Percentiles rank a stretch among this genome's conserved stretches.
Conservation (phyloP, 2,888 invertebrate species). For the Nomada hirtipes region DNA sequence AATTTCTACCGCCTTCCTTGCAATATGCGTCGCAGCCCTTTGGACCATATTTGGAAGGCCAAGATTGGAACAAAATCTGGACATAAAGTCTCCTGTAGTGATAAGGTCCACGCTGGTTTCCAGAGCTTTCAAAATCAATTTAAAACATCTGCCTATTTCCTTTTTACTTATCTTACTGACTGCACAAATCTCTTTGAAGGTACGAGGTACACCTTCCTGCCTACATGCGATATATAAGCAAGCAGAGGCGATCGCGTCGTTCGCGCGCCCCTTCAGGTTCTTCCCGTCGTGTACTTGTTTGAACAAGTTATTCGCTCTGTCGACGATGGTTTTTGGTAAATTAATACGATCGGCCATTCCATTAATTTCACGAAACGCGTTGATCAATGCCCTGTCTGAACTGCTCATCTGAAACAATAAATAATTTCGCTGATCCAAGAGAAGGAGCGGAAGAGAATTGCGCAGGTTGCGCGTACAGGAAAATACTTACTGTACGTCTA, state of each 20-base stretch:
- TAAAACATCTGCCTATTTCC: slow-evolving; percentile 99
- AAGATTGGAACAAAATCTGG: slow-evolving; percentile 98
- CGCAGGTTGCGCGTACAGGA: not conserved
- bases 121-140: slow-evolving; percentile 96
- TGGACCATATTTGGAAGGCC: slow-evolving; percentile 95
- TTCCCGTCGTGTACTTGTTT: slow-evolving; percentile 99
- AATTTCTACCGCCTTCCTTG: slow-evolving; percentile 97
- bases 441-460: not conserved
- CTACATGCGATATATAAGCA: slow-evolving; percentile 99
- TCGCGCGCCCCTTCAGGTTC: slow-evolving; percentile 97
- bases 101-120: slow-evolving; percentile 99
- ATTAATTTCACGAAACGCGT: slow-evolving; percentile 98
- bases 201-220: slow-evolving; percentile 99
- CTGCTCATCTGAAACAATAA: slow-evolving; percentile 92
- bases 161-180: slow-evolving; percentile 99
- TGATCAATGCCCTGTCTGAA: slow-evolving; percentile 96
- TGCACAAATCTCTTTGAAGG: slow-evolving; percentile 99
- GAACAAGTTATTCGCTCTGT: slow-evolving; percentile 97
- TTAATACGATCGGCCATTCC: slow-evolving; percentile 99
- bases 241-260: slow-evolving; percentile 99
- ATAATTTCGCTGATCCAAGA: not conserved
- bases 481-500: slow-evolving; percentile 86
- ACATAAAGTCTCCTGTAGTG: slow-evolving; percentile 99
- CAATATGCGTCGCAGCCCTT: slow-evolving; percentile 98
- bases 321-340: slow-evolving; percentile 98